A percentile compares a stretch with the other conserved stretches of the same genome.
These are phyloP conservation scores for Capromys pilorides DNA, from an alignment of 2,797 vertebrate species.

Conservation along the genomic window DNA sequence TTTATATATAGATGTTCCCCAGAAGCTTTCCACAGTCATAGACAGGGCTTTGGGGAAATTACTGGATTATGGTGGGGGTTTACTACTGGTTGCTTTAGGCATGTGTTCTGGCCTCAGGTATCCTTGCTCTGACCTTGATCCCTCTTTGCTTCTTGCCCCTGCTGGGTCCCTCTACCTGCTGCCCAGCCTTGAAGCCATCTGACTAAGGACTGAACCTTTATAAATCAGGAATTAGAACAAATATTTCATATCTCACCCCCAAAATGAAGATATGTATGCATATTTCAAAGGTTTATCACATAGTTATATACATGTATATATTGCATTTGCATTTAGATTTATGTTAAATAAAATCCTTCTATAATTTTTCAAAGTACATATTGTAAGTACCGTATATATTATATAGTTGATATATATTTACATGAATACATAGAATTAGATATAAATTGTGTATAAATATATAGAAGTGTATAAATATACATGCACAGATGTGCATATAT, in stretches of 20 bases:
- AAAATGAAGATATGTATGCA: no score
- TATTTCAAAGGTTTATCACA: neutral
- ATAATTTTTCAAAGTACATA: slow-evolving; percentile 15
- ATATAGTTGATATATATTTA: neutral
- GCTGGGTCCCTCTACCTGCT: neutral
- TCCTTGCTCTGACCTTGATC: neutral
- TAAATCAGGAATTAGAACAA: neutral
- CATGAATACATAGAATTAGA: slow-evolving; percentile 35
- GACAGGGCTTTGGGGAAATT: neutral
- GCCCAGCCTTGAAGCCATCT: neutral
- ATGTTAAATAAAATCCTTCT: slow-evolving; percentile 29
- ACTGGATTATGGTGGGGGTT: neutral
- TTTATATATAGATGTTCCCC: neutral
- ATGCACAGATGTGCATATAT: neutral
- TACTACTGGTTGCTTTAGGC: neutral
- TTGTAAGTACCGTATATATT: neutral
- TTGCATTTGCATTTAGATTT: slow-evolving; percentile 26
- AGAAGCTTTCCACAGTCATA: neutral
- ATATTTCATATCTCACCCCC: neutral
- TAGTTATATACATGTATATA: neutral
- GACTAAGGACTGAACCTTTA: neutral
- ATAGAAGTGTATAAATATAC: neutral
- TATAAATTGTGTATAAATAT: slow-evolving; percentile 24
- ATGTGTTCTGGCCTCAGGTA: neutral
- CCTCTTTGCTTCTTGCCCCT: neutral